Evolutionary conservation across 2,113 vertebrate species (phyloP).

Genomic region (Hydrolagus affinis): DNA sequence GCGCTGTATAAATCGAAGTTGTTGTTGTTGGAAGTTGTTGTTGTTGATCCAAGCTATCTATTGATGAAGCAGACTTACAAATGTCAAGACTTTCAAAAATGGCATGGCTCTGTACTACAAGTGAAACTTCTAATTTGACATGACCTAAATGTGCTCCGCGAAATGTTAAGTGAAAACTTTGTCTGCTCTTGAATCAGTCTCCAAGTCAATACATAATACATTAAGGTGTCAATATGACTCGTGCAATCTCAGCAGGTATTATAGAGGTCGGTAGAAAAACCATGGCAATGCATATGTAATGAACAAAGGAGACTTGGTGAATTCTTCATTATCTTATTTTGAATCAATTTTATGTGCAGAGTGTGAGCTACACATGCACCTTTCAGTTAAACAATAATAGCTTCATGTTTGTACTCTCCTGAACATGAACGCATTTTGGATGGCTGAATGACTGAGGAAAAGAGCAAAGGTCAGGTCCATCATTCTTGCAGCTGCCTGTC

Average conservation of each 20-base stretch:
- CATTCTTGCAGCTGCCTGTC: not conserved
- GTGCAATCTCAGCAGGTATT: not conserved
- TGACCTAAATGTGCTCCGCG: not conserved
- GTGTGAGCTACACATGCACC: too few species aligned
- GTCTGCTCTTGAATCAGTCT: not conserved
- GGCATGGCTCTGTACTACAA: not conserved
- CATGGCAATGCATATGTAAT: not conserved
- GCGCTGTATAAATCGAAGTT: too few species aligned
- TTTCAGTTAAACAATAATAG: not conserved
- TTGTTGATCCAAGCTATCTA: too few species aligned
- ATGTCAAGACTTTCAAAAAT: not conserved
- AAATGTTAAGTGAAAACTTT: not conserved
- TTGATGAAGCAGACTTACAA: not conserved
- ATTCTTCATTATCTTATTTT: not conserved
- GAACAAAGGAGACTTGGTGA: not conserved
- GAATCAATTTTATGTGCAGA: not conserved
- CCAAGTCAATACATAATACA: not conserved
- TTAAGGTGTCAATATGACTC: not conserved
- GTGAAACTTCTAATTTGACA: not conserved
- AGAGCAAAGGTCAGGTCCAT: conserved; percentile 10
- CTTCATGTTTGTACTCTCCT: not conserved
- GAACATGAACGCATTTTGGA: not conserved
- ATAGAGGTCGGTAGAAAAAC: not conserved
- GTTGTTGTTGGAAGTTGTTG: too few species aligned
- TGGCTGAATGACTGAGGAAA: not conserved